Percentiles rank a stretch among this genome's conserved stretches.
Conservation (phyloP, 2,113 vertebrate species). For the Platycercus adscitus region DNA sequence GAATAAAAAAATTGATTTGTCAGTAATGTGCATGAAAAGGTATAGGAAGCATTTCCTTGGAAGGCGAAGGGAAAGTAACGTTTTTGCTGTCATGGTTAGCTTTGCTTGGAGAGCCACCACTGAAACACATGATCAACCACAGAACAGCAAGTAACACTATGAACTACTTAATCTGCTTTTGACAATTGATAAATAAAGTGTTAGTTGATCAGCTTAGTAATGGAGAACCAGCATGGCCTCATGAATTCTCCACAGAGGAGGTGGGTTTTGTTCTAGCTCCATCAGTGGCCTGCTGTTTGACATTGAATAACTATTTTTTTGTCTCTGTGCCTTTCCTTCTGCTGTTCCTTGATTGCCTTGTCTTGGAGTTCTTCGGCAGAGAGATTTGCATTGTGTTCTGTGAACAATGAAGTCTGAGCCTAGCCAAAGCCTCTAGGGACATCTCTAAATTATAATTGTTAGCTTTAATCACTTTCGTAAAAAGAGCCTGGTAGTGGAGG, state of each 20-base stretch:
- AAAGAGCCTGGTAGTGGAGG: constrained; percentile 13
- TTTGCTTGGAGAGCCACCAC: not conserved
- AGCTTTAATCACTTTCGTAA: constrained; percentile 46
- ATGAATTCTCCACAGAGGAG: not conserved
- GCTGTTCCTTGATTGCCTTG: not conserved
- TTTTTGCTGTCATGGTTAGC: not conserved
- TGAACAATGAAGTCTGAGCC: constrained; percentile 32
- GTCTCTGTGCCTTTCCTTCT: not conserved
- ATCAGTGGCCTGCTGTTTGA: not conserved
- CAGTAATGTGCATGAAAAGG: not conserved
- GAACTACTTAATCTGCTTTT: not conserved
- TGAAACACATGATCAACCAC: not conserved
- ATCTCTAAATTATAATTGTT: constrained; percentile 40
- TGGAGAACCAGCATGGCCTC: not conserved
- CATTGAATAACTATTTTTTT: not conserved
- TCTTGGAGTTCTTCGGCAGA: not conserved
- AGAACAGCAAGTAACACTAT: not conserved
- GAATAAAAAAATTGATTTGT: constrained; percentile 27
- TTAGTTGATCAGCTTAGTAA: not conserved
- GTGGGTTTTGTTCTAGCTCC: not conserved
- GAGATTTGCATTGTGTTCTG: constrained; percentile 3
- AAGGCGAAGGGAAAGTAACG: not conserved
- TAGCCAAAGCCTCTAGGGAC: not conserved
- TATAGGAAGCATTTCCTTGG: not conserved
- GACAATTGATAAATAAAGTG: not conserved